phyloP scores from a whole-genome alignment of 2,113 vertebrate species.

The Eulemur rufifrons region DNA sequence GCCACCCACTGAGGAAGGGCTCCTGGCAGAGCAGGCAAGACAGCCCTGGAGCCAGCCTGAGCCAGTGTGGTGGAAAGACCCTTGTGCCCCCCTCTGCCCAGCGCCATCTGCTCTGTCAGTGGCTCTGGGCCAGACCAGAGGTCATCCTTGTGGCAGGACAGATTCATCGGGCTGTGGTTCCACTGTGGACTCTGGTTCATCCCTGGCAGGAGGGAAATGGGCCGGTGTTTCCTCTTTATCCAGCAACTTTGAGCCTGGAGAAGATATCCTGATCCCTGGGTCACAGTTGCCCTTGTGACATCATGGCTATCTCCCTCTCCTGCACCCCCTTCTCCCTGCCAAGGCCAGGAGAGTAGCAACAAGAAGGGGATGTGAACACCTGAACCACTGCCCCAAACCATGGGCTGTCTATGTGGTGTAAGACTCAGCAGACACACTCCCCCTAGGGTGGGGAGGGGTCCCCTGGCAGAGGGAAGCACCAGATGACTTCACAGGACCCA shows the following conservation, averaged over 20 bases:
- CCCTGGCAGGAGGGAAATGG: background rate
- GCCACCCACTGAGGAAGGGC: background rate
- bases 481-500: background rate
- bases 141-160: background rate
- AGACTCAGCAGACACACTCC: background rate
- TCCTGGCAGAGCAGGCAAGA: background rate
- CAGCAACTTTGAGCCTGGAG: background rate
- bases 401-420: slow-evolving; percentile 33
- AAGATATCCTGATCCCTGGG: background rate
- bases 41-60: background rate
- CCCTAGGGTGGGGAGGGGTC: background rate
- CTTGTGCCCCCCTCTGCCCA: background rate
- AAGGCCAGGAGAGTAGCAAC: background rate
- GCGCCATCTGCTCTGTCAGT: background rate
- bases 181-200: background rate
- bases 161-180: background rate
- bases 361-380: background rate
- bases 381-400: background rate
- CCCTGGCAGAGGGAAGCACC: background rate
- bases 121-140: background rate
- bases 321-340: background rate
- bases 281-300: slow-evolving; percentile 65
- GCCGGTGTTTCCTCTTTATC: too few relatives aligned
- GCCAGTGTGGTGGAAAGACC: background rate
- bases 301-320: background rate